Evolutionary conservation across 2,797 vertebrate genomes (phyloP).

Genomic region (Lindbergichthys nudifrons): DNA sequence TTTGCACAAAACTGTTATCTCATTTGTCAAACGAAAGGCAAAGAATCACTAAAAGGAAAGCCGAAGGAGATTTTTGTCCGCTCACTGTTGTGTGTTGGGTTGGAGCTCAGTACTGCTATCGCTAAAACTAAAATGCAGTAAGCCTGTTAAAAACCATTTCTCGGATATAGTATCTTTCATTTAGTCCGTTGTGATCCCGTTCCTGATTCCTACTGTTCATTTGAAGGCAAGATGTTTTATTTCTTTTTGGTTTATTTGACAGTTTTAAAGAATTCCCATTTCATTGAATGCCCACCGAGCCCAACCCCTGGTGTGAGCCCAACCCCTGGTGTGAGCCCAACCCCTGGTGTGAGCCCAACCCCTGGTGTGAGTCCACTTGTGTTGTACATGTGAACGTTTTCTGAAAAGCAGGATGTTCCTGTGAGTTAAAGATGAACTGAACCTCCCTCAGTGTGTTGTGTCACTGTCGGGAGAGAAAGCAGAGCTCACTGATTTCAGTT

Average conservation of each 20-base stretch:
- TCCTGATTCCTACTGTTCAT: slow-evolving; percentile 10
- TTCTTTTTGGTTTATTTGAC: neutral
- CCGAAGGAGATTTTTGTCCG: neutral
- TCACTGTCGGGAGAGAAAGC: neutral
- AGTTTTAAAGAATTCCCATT: neutral
- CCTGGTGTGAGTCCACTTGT: neutral
- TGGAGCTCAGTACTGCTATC: neutral
- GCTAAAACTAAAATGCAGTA: neutral
- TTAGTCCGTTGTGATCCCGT: neutral
- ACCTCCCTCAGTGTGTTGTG: slow-evolving; percentile 23
- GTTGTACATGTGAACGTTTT: slow-evolving; percentile 3
- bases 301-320: neutral
- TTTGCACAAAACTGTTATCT: slow-evolving; percentile 72
- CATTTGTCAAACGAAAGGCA: slow-evolving; percentile 12
- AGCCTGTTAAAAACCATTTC: neutral
- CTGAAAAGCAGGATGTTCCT: neutral
- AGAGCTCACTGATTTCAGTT: neutral
- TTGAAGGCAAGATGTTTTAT: neutral
- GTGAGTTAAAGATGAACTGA: neutral
- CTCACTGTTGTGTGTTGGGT: neutral
- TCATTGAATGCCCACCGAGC: neutral
- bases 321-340: neutral
- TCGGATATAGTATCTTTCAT: neutral
- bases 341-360: neutral
- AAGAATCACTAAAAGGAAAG: neutral